Percentiles rank a stretch among this genome's conserved stretches.
Evolutionary conservation across 2,113 vertebrate genomes (phyloP).

Genomic region (Pteruthius melanotis): DNA sequence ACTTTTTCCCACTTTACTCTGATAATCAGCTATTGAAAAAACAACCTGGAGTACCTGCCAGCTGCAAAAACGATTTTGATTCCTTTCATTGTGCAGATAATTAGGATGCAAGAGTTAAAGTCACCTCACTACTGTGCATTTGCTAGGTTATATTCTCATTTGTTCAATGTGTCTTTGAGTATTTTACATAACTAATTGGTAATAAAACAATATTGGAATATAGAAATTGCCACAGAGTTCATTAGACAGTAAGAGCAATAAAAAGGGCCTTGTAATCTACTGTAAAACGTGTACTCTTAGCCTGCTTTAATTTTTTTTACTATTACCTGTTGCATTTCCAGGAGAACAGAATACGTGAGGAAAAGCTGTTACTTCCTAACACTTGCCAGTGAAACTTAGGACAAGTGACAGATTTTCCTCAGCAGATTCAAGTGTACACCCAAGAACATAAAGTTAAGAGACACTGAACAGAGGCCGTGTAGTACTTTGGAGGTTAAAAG

Average conservation of each 20-base stretch:
- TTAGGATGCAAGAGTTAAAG: neutral
- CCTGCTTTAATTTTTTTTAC: neutral
- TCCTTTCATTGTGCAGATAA: neutral
- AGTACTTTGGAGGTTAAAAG: slow-evolving; percentile 66
- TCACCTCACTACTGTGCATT: neutral
- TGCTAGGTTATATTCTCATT: neutral
- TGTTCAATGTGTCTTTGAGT: neutral
- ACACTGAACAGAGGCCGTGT: slow-evolving; percentile 31
- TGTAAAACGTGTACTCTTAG: neutral
- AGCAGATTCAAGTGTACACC: slow-evolving; percentile 5
- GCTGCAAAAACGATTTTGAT: neutral
- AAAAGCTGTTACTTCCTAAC: neutral
- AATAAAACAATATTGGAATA: neutral
- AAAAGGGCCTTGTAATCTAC: neutral
- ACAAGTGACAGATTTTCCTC: slow-evolving; percentile 45
- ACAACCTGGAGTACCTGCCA: neutral
- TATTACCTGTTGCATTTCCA: neutral
- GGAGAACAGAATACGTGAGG: neutral
- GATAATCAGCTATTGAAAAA: neutral
- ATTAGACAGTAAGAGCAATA: slow-evolving; percentile 12
- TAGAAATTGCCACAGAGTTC: neutral
- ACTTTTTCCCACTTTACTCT: neutral
- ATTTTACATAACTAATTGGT: slow-evolving; percentile 13
- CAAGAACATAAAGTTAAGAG: slow-evolving; percentile 51
- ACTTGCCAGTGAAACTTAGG: neutral